Conservation (phyloP, 2,888 invertebrate genomes). For the Dicranocentrus wangi region DNA sequence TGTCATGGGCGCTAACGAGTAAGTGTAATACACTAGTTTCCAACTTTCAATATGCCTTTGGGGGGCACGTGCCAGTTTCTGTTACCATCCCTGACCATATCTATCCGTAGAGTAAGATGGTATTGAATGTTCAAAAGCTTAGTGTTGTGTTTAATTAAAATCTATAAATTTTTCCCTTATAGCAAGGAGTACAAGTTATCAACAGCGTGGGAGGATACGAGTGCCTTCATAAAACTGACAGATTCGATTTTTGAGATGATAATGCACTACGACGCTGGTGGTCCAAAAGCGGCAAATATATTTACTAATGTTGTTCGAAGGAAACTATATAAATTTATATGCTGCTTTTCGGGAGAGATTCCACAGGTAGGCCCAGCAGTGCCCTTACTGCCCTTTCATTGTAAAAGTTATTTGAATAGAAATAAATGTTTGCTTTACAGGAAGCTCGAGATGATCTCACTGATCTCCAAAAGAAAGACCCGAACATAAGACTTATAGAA, state of each 20-base stretch:
- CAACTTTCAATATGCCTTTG: no score
- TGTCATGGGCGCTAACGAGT: constrained; percentile 61
- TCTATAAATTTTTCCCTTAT: not conserved
- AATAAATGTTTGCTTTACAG: no score
- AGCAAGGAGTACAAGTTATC: constrained; percentile 69
- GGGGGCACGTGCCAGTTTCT: no score
- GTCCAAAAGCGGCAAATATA: constrained; percentile 57
- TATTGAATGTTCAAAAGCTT: not conserved
- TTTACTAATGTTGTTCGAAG: constrained; percentile 53
- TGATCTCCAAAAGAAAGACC: constrained; percentile 34
- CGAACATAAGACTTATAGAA: constrained; percentile 45
- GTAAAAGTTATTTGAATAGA: constrained; percentile 21
- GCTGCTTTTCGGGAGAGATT: constrained; percentile 48
- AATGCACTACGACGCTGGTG: constrained; percentile 66
- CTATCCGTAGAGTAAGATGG: not conserved
- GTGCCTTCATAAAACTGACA: constrained; percentile 73
- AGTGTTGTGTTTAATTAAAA: not conserved
- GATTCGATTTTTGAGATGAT: constrained; percentile 74
- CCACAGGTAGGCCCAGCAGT: no score
- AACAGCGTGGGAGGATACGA: constrained; percentile 72
- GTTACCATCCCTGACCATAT: no score
- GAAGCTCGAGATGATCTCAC: no score
- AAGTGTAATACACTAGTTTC: no score
- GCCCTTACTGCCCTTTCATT: not conserved
- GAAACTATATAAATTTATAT: constrained; percentile 65